phyloP scores from a whole-genome alignment of 2,113 vertebrate species.

The Colius striatus region DNA sequence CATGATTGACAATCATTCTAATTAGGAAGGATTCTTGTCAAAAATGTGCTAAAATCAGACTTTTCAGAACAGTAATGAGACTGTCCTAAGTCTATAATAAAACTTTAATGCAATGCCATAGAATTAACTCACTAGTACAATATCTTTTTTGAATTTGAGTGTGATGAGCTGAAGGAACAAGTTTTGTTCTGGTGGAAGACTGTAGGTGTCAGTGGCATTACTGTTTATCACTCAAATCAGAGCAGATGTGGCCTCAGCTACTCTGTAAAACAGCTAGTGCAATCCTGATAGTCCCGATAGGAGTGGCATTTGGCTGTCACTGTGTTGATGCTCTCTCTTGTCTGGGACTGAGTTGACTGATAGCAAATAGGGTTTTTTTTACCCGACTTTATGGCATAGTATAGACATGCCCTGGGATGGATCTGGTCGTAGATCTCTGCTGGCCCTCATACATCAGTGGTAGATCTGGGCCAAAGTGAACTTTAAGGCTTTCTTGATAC shows the following conservation, averaged over 20 bases:
- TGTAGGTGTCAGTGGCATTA: background rate
- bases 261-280: background rate
- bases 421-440: background rate
- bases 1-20: conserved; percentile 68
- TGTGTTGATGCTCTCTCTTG: background rate
- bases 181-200: background rate
- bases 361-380: background rate
- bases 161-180: background rate
- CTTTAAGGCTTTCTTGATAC: background rate
- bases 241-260: background rate
- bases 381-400: background rate
- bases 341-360: background rate
- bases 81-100: conserved; percentile 25
- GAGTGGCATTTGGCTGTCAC: background rate
- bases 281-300: background rate
- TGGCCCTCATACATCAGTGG: background rate
- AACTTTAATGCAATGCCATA: background rate
- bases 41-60: conserved; percentile 62
- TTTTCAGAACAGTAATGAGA: conserved; percentile 58
- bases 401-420: background rate
- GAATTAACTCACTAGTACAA: background rate
- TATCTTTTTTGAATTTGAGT: background rate
- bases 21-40: conserved; percentile 74
- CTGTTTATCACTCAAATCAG: background rate
- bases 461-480: background rate